Percentiles rank a stretch among this genome's conserved stretches.
Evolutionary conservation across 2,888 invertebrate genomes (phyloP).

Genomic region (Neocrepidodera transversa): DNA sequence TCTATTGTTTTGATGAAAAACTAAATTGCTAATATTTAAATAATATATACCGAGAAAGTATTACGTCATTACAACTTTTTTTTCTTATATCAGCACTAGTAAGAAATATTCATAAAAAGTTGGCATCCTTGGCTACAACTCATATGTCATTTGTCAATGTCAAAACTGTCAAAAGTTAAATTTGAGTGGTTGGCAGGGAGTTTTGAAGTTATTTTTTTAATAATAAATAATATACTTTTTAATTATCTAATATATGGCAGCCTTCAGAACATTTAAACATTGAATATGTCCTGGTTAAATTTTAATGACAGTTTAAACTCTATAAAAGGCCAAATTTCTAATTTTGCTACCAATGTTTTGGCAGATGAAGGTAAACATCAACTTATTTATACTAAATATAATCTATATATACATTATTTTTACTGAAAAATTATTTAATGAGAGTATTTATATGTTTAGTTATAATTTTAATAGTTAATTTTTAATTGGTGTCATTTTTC

Average conservation of each 20-base stretch:
- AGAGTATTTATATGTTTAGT: constrained; percentile 2
- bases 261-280: not conserved
- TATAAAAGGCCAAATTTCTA: constrained; percentile 87
- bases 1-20: too few relatives aligned
- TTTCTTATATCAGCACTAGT: too few relatives aligned
- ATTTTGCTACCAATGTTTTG: constrained; percentile 88
- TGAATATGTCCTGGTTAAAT: constrained; percentile 73
- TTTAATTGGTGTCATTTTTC: constrained; percentile 25
- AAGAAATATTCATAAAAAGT: too few relatives aligned
- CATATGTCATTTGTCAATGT: not conserved
- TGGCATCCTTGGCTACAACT: too few relatives aligned
- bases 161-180: constrained; percentile 22
- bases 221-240: too few relatives aligned
- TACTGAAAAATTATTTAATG: constrained; percentile 7
- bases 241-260: constrained; percentile 5
- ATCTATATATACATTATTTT: constrained; percentile 25
- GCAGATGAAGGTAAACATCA: constrained; percentile 65
- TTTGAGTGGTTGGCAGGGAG: constrained; percentile 26
- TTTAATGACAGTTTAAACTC: constrained; percentile 70
- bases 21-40: too few relatives aligned
- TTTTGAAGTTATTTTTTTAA: constrained; percentile 12
- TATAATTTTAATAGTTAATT: constrained; percentile 14
- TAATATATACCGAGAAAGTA: too few relatives aligned
- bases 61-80: too few relatives aligned
- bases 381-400: constrained; percentile 33